Evolutionary conservation across 2,888 invertebrate species (phyloP).

Genomic region (Villa cingulata): DNA sequence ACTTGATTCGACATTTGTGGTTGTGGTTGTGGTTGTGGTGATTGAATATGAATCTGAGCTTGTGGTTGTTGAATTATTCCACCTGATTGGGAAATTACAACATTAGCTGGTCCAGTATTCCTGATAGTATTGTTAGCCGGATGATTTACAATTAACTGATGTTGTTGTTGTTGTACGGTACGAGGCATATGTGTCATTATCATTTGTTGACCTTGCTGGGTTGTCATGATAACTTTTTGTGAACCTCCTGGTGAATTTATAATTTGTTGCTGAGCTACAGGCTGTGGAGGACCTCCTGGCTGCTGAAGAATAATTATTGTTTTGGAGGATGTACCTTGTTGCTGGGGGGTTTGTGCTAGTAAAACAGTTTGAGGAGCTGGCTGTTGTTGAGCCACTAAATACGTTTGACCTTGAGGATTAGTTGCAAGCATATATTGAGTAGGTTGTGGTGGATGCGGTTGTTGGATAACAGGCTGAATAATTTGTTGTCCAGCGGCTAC

Average conservation of each 20-base stretch:
- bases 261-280: conserved; percentile 23
- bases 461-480: conserved; percentile 30
- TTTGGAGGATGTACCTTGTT: conserved; percentile 50
- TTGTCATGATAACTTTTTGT: conserved; percentile 49
- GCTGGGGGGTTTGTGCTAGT: conserved; percentile 52
- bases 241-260: conserved; percentile 25
- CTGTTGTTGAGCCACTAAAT: conserved; percentile 51
- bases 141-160: conserved; percentile 22
- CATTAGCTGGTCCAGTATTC: conserved; percentile 5
- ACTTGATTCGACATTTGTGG: conserved; percentile 2
- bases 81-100: conserved; percentile 11
- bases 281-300: conserved; percentile 21
- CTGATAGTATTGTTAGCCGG: conserved; percentile 13
- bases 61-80: conserved; percentile 15
- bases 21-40: too few species aligned
- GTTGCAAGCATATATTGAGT: conserved; percentile 35
- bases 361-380: conserved; percentile 43
- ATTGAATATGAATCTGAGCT: conserved; percentile 8
- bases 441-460: too few species aligned
- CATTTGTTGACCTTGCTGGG: conserved; percentile 49
- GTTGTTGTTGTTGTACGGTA: conserved; percentile 21
- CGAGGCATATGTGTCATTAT: conserved; percentile 45
- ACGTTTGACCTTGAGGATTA: conserved; percentile 44
- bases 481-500: conserved; percentile 20
- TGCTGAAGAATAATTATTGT: conserved; percentile 59